These are phyloP conservation scores for Euglossa dilemma DNA, from an alignment of 1,140 invertebrate genomes.

Conservation along the genomic window DNA sequence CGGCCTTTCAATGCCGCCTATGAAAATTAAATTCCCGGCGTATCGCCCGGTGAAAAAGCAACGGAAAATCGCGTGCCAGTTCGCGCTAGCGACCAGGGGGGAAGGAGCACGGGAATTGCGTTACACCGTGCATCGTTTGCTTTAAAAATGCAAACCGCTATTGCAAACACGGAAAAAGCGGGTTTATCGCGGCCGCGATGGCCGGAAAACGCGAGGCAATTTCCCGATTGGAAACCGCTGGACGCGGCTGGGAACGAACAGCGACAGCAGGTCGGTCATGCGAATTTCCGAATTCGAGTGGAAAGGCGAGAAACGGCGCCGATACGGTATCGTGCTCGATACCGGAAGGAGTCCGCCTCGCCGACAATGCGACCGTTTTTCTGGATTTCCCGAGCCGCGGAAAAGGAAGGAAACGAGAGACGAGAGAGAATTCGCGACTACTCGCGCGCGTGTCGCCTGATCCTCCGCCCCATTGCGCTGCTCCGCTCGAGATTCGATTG, in stretches of 20 bases:
- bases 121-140: no score
- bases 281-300: no score
- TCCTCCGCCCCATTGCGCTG: neutral
- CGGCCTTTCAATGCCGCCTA: neutral
- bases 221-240: no score
- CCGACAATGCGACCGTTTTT: neutral
- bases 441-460: neutral
- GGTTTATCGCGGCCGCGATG: no score
- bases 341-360: neutral
- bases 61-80: no score
- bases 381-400: neutral
- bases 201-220: no score
- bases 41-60: neutral
- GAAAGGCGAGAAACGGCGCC: no score
- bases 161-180: no score
- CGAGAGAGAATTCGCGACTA: conserved; percentile 7
- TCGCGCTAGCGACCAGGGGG: neutral
- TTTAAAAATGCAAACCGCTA: no score
- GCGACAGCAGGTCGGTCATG: no score
- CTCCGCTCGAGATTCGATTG: conserved; percentile 20
- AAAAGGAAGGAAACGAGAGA: conserved; percentile 4
- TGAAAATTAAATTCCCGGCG: conserved; percentile 28
- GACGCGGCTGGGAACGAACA: no score
- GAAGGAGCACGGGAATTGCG: no score
- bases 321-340: neutral